Percentiles rank a stretch among this genome's conserved stretches.
Evolutionary conservation across 1,140 invertebrate species (phyloP).

Genomic region (Trinorchestia longiramus): DNA sequence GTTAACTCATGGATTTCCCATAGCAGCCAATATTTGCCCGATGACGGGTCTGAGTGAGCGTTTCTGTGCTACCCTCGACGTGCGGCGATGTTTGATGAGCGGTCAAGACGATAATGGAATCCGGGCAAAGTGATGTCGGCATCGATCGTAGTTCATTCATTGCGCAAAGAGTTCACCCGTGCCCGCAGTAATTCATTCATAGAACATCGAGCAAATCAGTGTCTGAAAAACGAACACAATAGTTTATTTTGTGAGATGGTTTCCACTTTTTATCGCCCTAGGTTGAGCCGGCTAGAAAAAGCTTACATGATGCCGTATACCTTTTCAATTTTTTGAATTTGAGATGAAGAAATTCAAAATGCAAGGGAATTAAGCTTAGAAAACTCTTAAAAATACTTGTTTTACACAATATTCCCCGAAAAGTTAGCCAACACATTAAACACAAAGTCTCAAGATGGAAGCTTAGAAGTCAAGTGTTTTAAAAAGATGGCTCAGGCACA

Average conservation of each 20-base stretch:
- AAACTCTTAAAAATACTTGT: background rate
- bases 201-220: background rate
- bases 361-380: background rate
- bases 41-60: background rate
- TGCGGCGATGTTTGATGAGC: slow-evolving; percentile 11
- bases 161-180: background rate
- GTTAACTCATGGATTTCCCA: background rate
- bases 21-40: slow-evolving; percentile 5
- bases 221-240: background rate
- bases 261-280: background rate
- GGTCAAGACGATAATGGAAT: slow-evolving; percentile 21
- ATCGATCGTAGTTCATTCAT: background rate
- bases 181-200: background rate
- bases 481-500: slow-evolving; percentile 16
- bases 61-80: background rate
- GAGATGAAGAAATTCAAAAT: background rate
- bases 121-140: background rate
- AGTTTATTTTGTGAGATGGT: background rate
- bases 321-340: background rate
- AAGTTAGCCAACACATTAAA: background rate
- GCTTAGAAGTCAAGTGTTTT: background rate
- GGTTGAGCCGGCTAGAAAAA: background rate
- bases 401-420: background rate
- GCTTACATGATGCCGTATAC: background rate
- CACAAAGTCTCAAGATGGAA: background rate